A percentile compares a stretch with the other conserved stretches of the same genome.
Evolutionary conservation across 1,140 invertebrate species (phyloP).

Genomic region (Muscidifurax raptorellus): DNA sequence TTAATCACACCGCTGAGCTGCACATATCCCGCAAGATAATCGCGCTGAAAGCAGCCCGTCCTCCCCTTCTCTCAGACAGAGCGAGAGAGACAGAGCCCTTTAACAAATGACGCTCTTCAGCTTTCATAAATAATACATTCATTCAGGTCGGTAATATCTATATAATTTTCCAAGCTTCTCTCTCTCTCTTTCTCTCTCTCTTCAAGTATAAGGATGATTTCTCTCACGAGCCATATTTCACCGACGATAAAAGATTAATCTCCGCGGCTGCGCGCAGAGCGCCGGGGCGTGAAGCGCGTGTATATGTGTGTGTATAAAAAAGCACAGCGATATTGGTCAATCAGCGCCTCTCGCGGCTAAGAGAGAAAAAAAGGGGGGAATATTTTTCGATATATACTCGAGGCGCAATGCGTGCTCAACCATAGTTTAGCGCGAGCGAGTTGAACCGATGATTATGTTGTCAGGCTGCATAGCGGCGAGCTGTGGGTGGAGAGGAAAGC

Average conservation of each 20-base stretch:
- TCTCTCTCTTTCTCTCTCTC: neutral
- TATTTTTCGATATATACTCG: constrained; percentile 51
- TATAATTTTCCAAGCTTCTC: constrained; percentile 26
- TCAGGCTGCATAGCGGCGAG: constrained; percentile 48
- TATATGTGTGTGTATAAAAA: too few species aligned
- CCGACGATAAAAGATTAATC: constrained; percentile 49
- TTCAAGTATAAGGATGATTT: neutral
- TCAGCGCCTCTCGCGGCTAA: neutral
- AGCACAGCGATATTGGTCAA: constrained; percentile 39
- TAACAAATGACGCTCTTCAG: constrained; percentile 36
- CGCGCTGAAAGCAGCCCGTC: neutral
- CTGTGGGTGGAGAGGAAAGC: constrained; percentile 62
- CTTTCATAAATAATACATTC: constrained; percentile 41
- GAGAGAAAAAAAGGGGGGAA: neutral
- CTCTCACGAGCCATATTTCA: constrained; percentile 39
- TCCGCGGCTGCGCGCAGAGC: neutral
- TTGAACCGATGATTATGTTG: constrained; percentile 65
- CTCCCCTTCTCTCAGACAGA: too few species aligned
- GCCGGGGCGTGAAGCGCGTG: neutral
- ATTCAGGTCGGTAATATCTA: constrained; percentile 30
- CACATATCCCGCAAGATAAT: neutral
- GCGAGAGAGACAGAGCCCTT: neutral
- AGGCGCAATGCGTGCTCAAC: constrained; percentile 62
- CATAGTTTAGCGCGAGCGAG: constrained; percentile 60
- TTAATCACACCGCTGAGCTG: neutral